phyloP scores from a whole-genome alignment of 2,113 vertebrate species.

The Nerophis ophidion region DNA sequence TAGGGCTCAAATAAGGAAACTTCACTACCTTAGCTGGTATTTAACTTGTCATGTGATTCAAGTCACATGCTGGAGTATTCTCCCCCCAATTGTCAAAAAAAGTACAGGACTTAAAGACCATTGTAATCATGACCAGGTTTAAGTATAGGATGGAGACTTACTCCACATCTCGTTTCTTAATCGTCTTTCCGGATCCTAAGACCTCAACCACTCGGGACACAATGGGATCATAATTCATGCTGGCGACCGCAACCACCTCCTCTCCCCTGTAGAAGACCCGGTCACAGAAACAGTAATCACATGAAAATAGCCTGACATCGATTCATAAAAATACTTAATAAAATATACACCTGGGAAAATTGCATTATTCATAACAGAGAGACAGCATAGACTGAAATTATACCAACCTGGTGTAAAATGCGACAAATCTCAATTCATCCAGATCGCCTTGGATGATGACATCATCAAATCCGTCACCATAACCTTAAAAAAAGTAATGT shows the following conservation, averaged over 20 bases:
- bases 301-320: background rate
- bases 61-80: slow-evolving; percentile 31
- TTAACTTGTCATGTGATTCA: slow-evolving; percentile 33
- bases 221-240: slow-evolving; percentile 97
- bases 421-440: slow-evolving; percentile 94
- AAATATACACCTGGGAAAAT: background rate
- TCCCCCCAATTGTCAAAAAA: slow-evolving; percentile 21
- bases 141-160: slow-evolving; percentile 74
- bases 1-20: background rate
- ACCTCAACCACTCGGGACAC: slow-evolving; percentile 96
- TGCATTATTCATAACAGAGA: background rate
- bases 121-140: slow-evolving; percentile 33
- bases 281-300: background rate
- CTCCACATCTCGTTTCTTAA: slow-evolving; percentile 96
- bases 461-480: slow-evolving; percentile 94
- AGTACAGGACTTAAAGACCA: slow-evolving; percentile 30
- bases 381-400: too few relatives aligned
- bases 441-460: slow-evolving; percentile 96
- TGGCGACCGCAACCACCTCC: slow-evolving; percentile 93
- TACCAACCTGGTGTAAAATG: slow-evolving; percentile 91
- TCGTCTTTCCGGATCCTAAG: slow-evolving; percentile 83
- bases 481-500: slow-evolving; percentile 70
- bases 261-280: slow-evolving; percentile 75
- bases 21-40: background rate
- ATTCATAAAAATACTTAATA: background rate